phyloP scores from a whole-genome alignment of 1,140 invertebrate species.

The Triops cancriformis region DNA sequence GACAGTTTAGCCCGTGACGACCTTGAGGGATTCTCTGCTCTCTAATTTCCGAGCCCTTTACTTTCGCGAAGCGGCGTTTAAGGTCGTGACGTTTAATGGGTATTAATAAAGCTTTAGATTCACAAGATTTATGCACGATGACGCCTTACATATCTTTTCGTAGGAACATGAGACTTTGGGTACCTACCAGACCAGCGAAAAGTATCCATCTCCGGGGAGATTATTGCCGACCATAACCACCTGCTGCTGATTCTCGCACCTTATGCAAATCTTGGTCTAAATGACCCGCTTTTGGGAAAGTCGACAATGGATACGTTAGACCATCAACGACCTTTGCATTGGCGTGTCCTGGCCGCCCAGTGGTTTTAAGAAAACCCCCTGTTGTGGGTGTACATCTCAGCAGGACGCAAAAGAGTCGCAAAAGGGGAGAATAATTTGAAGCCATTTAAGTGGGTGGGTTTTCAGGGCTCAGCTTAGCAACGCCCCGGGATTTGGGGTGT shows the following conservation, averaged over 20 bases:
- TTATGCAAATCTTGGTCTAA: neutral
- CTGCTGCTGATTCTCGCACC: neutral
- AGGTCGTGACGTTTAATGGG: too few species aligned
- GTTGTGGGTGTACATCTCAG: neutral
- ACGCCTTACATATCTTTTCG: too few species aligned
- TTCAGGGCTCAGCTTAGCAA: neutral
- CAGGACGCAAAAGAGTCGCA: neutral
- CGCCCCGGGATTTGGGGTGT: too few species aligned
- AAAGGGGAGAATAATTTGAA: neutral
- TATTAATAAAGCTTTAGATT: too few species aligned
- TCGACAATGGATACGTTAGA: constrained; percentile 9
- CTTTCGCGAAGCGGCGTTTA: neutral
- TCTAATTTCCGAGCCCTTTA: neutral
- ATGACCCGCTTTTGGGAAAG: neutral
- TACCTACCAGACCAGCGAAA: neutral
- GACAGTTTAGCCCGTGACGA: neutral
- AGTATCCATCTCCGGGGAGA: neutral
- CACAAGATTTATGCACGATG: too few species aligned
- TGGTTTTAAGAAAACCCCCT: neutral
- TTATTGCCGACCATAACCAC: neutral
- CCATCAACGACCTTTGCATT: neutral
- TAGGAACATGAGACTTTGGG: too few species aligned
- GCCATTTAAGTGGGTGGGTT: neutral
- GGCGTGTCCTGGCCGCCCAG: constrained; percentile 1
- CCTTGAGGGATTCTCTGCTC: neutral